Evolutionary conservation across 1,140 invertebrate species (phyloP), one percentile per base, ranked within the genome.

Genomic region (Diorhabda carinulata): DNA sequence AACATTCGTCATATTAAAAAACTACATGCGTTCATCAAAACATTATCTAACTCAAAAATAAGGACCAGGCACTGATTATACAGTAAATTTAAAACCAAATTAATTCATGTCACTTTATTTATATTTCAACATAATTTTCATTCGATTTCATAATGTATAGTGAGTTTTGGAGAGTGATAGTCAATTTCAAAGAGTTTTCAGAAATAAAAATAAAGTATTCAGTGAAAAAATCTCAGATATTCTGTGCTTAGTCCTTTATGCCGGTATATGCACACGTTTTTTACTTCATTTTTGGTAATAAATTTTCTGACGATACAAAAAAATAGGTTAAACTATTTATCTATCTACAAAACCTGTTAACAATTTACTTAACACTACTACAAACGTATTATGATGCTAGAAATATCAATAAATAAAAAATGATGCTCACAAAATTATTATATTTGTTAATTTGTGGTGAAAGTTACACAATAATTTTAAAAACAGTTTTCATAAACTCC

Each of bases 301-400:
- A 64, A 70, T 64, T 72, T 76, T 70, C 25, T 76, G 73, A 72
- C 73, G 64, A 72, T 77, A 78, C 76, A 75, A 78, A 78, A 79
- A 77, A 77, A 78, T 77, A 78, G 74, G 74, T 78, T 69, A 68
- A 76, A 73, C 72, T 78, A 78, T 74, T 76, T 69, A 70, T 74
- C 77, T 79, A 79, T 76, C 77, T 79, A 78, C 75, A 78, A 77
- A 78, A 78, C 68, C 72, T 78, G 77, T 71, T 79, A 78, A 80
- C 77, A 80, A 78, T 77, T 72, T 64, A 64, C 76, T 74, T 75
- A 76, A 76, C 68, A 73, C 74, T 76, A 76, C 69, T 57, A 78
- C 78, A 79, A 80, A 78, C 78, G 62, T 77, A 78, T 78, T 78
- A 78, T 78, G 75, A 67, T 67, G 65, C 9, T 45, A 25, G 25